These are phyloP conservation scores for Apodemia duryi DNA, from an alignment of 2,888 invertebrate genomes.

Conservation along the genomic window DNA sequence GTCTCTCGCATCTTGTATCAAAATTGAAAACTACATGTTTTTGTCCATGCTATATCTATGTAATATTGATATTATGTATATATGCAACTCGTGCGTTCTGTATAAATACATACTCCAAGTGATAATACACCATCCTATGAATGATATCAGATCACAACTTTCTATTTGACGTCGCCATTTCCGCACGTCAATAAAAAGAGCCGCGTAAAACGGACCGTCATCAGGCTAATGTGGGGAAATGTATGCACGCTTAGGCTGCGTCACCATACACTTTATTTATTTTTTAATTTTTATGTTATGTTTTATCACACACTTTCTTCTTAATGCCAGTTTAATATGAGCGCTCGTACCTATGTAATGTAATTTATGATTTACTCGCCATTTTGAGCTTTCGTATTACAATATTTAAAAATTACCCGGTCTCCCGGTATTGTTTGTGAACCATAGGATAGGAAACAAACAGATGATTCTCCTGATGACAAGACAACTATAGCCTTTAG, in stretches of 20 bases:
- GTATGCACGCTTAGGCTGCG: background rate
- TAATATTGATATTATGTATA: too few species aligned
- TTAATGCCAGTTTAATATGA: background rate
- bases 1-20: too few species aligned
- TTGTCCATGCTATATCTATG: too few species aligned
- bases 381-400: background rate
- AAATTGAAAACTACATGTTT: too few species aligned
- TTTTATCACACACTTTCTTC: conserved; percentile 2
- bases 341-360: background rate
- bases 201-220: background rate
- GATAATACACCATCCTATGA: background rate
- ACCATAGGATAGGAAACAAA: too few species aligned
- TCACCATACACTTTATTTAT: background rate
- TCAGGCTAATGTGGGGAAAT: background rate
- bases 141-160: background rate
- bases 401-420: background rate
- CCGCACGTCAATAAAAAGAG: background rate
- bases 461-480: too few species aligned
- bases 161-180: background rate
- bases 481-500: too few species aligned
- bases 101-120: background rate
- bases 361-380: background rate
- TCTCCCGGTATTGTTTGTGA: too few species aligned
- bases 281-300: background rate
- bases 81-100: background rate